Evolutionary conservation across 2,888 invertebrate genomes (phyloP).

Genomic region (Micoletzkya japonica): DNA sequence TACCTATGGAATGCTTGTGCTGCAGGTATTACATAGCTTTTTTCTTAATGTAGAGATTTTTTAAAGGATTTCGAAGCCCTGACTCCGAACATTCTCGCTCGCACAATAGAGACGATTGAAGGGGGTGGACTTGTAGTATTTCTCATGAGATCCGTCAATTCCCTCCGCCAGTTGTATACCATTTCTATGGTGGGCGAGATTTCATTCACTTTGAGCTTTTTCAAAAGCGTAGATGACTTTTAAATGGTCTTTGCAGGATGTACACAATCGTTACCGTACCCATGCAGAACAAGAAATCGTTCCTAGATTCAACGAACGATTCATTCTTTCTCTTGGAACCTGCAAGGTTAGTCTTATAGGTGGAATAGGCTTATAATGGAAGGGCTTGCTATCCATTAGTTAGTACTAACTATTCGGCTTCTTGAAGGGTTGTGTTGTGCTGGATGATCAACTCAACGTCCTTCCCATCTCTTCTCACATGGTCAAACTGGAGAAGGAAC

Average conservation of each 20-base stretch:
- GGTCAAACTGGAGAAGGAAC: constrained; percentile 77
- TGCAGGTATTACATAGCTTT: constrained; percentile 72
- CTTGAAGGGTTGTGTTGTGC: constrained; percentile 71
- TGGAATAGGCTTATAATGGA: constrained; percentile 71
- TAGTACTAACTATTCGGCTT: neutral
- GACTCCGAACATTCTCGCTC: constrained; percentile 91
- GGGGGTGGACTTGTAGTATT: constrained; percentile 87
- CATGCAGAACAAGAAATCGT: constrained; percentile 89
- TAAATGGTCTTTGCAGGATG: constrained; percentile 72
- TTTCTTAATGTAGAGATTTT: neutral
- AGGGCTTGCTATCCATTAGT: neutral
- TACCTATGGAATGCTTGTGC: constrained; percentile 90
- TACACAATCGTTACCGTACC: constrained; percentile 90
- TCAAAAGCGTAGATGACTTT: neutral
- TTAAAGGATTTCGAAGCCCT: constrained; percentile 89
- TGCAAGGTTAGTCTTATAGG: constrained; percentile 68
- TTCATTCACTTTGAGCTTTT: neutral
- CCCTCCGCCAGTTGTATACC: constrained; percentile 89
- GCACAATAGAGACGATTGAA: constrained; percentile 96
- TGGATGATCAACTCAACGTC: constrained; percentile 89
- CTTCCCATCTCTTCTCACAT: constrained; percentile 88
- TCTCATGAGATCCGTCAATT: constrained; percentile 81
- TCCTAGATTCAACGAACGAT: constrained; percentile 92
- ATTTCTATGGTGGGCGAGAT: constrained; percentile 78
- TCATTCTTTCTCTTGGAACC: constrained; percentile 84